Percentiles rank a stretch among this genome's conserved stretches.
Conservation (phyloP, 2,113 vertebrate genomes). For the Boulengeromyrus knoepffleri region DNA sequence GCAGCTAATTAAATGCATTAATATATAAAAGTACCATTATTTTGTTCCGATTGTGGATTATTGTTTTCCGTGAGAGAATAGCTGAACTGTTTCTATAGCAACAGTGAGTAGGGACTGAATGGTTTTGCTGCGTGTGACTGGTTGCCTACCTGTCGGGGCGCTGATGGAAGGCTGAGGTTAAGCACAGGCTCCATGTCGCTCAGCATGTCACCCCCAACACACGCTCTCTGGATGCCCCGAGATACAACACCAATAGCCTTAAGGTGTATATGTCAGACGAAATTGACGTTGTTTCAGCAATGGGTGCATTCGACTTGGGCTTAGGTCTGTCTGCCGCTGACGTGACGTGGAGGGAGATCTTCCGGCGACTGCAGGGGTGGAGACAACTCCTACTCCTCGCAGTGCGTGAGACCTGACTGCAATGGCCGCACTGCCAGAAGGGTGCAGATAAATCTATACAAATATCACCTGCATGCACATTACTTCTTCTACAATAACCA, state of each 20-base stretch:
- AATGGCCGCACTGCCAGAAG: no score
- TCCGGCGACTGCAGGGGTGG: no score
- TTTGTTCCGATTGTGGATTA: neutral
- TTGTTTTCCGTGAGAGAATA: neutral
- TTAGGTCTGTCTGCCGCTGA: no score
- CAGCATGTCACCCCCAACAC: neutral
- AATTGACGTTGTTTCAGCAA: neutral
- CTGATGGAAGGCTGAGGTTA: neutral
- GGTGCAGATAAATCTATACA: no score
- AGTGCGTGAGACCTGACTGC: no score
- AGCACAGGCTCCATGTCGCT: neutral
- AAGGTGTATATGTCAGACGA: neutral
- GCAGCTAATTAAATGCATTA: neutral
- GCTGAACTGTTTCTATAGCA: slow-evolving; percentile 21
- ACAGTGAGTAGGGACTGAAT: neutral
- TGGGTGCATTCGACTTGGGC: no score
- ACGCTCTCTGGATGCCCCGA: neutral
- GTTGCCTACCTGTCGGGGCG: neutral
- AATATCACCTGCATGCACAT: no score
- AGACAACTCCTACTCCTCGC: no score
- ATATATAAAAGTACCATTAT: neutral
- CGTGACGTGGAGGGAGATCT: no score
- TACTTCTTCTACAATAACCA: no score
- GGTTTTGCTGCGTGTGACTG: neutral
- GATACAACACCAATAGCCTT: neutral